Evolutionary conservation across 2,888 invertebrate species (phyloP), one percentile per base, ranked within the genome.

Genomic region (Chrysomela aeneicollis): DNA sequence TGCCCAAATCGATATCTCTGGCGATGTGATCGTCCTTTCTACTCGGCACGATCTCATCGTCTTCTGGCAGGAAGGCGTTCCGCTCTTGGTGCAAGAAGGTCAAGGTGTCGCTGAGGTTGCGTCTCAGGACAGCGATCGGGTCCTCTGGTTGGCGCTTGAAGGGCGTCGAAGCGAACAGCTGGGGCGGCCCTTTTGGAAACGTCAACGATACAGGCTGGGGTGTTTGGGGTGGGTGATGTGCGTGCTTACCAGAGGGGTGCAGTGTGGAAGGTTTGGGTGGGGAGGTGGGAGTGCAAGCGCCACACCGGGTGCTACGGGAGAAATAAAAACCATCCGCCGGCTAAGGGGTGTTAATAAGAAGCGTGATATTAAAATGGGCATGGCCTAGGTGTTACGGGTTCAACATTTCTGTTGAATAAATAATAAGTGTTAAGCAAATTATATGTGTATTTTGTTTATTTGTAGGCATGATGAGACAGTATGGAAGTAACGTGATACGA

Each of bases 31-130:
- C 82, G 55, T 82, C 81, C 71, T 82, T 82, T 58, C 82, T 73
- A 59, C 77, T 79, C 2, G 82, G 82, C 49, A 83, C 81, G 32
- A 82, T 80, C 59, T 81, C 76, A 66, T 83, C 83, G 17, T 83
- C 83, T 52, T 80, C 72, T 2, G 82, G 81, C 55, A 83, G 71
- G 66, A 82, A 83, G 69, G 82, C 82, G 70, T 83, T 83, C 18
- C 83, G 74, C 74, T 83, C 83, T 69, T 82, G 81, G 68, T 83
- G 82, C 30, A 83, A 74, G 69, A 83, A 83, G 12, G 81, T 80
- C 37, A 83, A 72, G 2, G 82, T 83, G 66, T 82, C 81, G 67
- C 73, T 78, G 19, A 83, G 81, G 63, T 82, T 78, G 73, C 74
- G 76, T 71, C 80, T 82, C 32, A 83, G 73, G 52, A 77, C 67